Percentiles rank a stretch among this genome's conserved stretches.
phyloP scores from a whole-genome alignment of 2,888 invertebrate genomes.

The Eumerus sabulonum region DNA sequence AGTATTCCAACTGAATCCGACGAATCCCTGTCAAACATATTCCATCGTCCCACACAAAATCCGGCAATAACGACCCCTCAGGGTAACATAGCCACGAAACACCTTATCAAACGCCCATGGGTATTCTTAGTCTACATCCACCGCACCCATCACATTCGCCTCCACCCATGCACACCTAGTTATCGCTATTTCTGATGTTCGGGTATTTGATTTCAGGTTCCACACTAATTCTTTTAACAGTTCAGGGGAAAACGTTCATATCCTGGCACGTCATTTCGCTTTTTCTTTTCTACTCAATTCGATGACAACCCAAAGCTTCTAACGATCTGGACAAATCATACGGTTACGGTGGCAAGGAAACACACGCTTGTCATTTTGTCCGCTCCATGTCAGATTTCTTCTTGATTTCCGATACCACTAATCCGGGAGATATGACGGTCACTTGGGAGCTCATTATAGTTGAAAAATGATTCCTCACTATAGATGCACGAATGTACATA shows the following conservation, averaged over 20 bases:
- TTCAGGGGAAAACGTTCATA: neutral
- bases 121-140: too few species aligned
- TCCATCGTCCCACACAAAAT: conserved; percentile 19
- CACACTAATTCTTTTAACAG: conserved; percentile 3
- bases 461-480: conserved; percentile 57
- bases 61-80: conserved; percentile 41
- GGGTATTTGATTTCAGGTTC: neutral
- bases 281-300: too few species aligned
- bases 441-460: conserved; percentile 66
- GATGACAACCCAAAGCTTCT: too few species aligned
- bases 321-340: conserved; percentile 1
- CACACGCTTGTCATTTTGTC: conserved; percentile 16
- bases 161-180: neutral
- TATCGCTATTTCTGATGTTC: conserved; percentile 9
- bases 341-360: conserved; percentile 9
- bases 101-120: conserved; percentile 29
- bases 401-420: conserved; percentile 35
- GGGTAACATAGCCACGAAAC: conserved; percentile 31
- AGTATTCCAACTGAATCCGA: neutral
- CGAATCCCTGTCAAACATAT: conserved; percentile 16
- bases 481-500: neutral
- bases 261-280: conserved; percentile 10
- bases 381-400: conserved; percentile 29
- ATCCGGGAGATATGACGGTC: conserved; percentile 45
- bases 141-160: too few species aligned